Evolutionary conservation across 1,140 invertebrate species (phyloP).

Genomic region (Nilaparvata lugens): DNA sequence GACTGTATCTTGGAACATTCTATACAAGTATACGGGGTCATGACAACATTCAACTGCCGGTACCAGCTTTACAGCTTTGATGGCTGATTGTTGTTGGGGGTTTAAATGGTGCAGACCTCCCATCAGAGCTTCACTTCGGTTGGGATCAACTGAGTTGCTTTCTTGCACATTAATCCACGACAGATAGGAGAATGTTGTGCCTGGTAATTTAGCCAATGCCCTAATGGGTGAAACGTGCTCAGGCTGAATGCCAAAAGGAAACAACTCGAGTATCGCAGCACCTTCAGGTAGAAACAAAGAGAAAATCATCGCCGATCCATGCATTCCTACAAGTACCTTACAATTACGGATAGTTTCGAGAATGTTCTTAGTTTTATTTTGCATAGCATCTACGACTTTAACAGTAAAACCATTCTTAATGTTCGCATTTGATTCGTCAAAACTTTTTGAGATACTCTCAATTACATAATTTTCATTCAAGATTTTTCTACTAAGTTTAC

Average conservation of each 20-base stretch:
- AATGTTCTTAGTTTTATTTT: constrained; percentile 30
- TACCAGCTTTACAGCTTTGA: constrained; percentile 33
- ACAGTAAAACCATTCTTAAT: constrained; percentile 9
- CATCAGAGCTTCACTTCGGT: constrained; percentile 30
- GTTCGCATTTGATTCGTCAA: neutral
- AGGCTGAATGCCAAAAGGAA: constrained; percentile 37
- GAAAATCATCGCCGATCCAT: constrained; percentile 33
- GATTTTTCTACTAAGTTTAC: constrained; percentile 39
- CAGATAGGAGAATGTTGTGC: constrained; percentile 34
- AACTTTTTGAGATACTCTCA: constrained; percentile 10
- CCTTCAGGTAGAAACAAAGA: constrained; percentile 29
- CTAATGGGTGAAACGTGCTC: constrained; percentile 40
- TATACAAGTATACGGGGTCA: constrained; percentile 42
- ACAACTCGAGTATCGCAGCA: constrained; percentile 33
- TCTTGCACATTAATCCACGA: constrained; percentile 37
- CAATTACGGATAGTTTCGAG: constrained; percentile 31
- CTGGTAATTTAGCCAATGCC: constrained; percentile 33
- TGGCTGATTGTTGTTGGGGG: constrained; percentile 30
- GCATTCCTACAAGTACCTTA: constrained; percentile 34
- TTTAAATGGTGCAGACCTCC: constrained; percentile 37
- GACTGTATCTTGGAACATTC: constrained; percentile 44
- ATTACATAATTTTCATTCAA: constrained; percentile 39
- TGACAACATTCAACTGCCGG: constrained; percentile 40
- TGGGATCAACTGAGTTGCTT: constrained; percentile 34
- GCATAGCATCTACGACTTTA: constrained; percentile 27